Conservation (phyloP, 2,113 vertebrate species). For the Plestiodon gilberti region DNA sequence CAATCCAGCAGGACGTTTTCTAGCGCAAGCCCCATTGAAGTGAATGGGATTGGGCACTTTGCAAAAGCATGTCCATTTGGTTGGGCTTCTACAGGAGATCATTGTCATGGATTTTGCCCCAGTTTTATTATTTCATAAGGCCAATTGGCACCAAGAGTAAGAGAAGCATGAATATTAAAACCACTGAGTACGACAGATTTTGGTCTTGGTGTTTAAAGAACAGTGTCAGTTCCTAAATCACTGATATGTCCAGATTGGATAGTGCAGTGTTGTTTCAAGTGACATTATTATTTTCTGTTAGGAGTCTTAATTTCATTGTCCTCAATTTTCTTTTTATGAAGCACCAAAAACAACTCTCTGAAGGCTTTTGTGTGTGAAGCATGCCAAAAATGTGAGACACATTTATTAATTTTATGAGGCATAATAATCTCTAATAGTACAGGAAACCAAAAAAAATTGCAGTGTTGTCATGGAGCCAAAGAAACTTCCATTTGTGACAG, state of each 20-base stretch:
- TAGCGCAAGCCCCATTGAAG: neutral
- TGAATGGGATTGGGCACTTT: neutral
- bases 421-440: conserved; percentile 64
- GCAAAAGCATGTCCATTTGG: neutral
- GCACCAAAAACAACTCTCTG: conserved; percentile 40
- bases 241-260: neutral
- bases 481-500: conserved; percentile 60
- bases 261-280: conserved; percentile 31
- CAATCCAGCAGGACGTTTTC: neutral
- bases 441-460: conserved; percentile 59
- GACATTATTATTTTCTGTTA: conserved; percentile 40
- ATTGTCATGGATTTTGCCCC: neutral
- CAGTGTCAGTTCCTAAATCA: conserved; percentile 25
- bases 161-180: neutral
- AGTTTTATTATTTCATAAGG: neutral
- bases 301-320: conserved; percentile 58
- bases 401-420: conserved; percentile 70
- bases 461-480: conserved; percentile 51
- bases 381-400: conserved; percentile 63
- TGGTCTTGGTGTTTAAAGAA: neutral
- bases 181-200: neutral
- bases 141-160: neutral
- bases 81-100: neutral
- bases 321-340: conserved; percentile 35
- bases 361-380: conserved; percentile 46